Conservation (phyloP, 2,113 vertebrate genomes). For the Otolemur garnettii region DNA sequence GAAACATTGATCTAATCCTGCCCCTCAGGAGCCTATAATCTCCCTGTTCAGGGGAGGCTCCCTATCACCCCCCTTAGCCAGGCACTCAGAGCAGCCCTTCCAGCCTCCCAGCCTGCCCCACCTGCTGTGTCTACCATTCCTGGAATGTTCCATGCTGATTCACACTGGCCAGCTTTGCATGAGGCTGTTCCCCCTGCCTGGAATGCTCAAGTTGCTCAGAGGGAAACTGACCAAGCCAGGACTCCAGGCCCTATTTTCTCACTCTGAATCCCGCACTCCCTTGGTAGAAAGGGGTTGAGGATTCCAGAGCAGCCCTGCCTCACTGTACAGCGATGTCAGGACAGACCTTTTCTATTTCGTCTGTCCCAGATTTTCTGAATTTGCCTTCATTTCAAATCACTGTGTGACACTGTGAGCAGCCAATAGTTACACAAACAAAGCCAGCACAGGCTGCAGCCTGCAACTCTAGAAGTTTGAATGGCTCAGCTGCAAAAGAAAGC, state of each 20-base stretch:
- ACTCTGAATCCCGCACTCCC: not conserved
- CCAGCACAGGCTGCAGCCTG: not conserved
- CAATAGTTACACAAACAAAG: conserved; percentile 36
- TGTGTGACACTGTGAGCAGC: not conserved
- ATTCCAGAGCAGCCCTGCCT: not conserved
- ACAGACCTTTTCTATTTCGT: not conserved
- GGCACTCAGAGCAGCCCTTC: not conserved
- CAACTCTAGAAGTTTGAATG: conserved; percentile 14
- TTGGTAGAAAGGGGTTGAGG: not conserved
- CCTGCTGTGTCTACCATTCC: not conserved
- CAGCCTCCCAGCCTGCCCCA: not conserved
- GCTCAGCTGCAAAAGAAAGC: conserved; percentile 31
- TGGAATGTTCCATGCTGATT: not conserved
- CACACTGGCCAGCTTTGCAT: not conserved
- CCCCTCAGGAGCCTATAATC: not conserved
- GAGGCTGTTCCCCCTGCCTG: not conserved
- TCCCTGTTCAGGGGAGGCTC: not conserved
- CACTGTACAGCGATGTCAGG: not conserved
- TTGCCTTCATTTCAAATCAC: not conserved
- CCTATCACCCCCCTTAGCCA: not conserved
- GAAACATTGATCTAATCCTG: not conserved
- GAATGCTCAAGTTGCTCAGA: not conserved
- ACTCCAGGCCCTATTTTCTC: not conserved
- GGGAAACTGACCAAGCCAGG: not conserved
- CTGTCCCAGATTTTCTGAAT: not conserved